Percentiles rank a stretch among this genome's conserved stretches.
Conservation (phyloP, 2,888 invertebrate genomes). For the Galeruca laticollis region DNA sequence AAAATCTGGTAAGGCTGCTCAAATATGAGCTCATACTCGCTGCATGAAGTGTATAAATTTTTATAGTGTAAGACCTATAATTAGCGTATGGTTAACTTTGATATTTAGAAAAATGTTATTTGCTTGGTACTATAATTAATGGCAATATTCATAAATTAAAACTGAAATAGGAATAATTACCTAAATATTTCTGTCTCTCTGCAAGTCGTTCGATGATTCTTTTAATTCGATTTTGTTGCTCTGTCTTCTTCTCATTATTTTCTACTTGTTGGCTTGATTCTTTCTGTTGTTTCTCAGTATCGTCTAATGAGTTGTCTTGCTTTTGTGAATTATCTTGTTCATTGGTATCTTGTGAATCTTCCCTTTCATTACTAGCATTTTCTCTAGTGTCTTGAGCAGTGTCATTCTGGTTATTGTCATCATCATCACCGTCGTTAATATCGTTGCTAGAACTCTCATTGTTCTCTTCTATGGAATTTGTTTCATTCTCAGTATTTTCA, state of each 20-base stretch:
- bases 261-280: not conserved
- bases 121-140: too few relatives aligned
- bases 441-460: not conserved
- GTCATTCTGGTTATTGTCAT: slow-evolving; percentile 1
- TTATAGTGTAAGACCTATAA: too few relatives aligned
- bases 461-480: too few relatives aligned
- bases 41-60: too few relatives aligned
- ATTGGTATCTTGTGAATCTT: not conserved
- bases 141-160: not conserved
- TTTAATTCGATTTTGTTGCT: not conserved
- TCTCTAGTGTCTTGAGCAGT: not conserved
- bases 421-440: not conserved
- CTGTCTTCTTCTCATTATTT: not conserved
- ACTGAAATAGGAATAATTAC: not conserved
- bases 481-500: too few relatives aligned
- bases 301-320: not conserved
- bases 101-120: too few relatives aligned
- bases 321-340: not conserved
- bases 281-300: not conserved
- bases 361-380: not conserved
- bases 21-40: too few relatives aligned
- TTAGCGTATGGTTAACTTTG: too few relatives aligned
- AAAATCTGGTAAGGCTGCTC: too few relatives aligned
- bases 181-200: slow-evolving; percentile 1
- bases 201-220: not conserved